Base-by-base conservation (phyloP, 2,888 invertebrate genomes). In the Carabus problematicus region DNA sequence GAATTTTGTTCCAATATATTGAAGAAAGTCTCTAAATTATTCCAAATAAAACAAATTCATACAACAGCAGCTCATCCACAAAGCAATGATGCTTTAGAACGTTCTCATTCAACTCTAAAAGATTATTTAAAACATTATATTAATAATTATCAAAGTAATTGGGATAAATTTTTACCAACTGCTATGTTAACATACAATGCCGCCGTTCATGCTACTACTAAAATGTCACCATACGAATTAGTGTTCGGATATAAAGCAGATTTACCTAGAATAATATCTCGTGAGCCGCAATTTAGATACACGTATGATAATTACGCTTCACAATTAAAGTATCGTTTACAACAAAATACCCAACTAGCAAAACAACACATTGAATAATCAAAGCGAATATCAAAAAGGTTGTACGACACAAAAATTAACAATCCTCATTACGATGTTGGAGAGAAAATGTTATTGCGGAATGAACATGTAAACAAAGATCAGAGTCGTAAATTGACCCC, bases 121-220 rank as follows among this genome's bases (percentile, higher is more conserved):
- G n/a, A n/a, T n/a, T n/a, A n/a, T n/a, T n/a, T n/a, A n/a, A n/a
- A n/a, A n/a, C n/a, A 47, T 9, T 77, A 73, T 68, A 74, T 75
- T 0, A 72, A 73, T 42, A 59, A 71, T 14, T 68, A 74, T 11
- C 70, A 74, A 49, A 67, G 70, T 8, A 73, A 78, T 61, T 78
- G 77, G 77, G 75, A 75, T 39, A 52, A 62, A 7, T 74, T 72
- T 66, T 6, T 79, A 9, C 70, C 64, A 6, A 73, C 73, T 7
- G 76, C 75, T 0, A 72, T 76, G 55, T 67, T 78, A 56, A 63
- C 75, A 1, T 78, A 78, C 60, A 75, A 76, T 29, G 73, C 73
- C 41, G 71, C 70, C 6, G 63, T 73, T 4, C 77, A 79, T 59
- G 63, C 73, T 8, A 73, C 75, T 0, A 77, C 77, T 3, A 70